These are phyloP conservation scores for Phataginus tricuspis DNA, from an alignment of 2,797 vertebrate genomes.

Conservation along the genomic window DNA sequence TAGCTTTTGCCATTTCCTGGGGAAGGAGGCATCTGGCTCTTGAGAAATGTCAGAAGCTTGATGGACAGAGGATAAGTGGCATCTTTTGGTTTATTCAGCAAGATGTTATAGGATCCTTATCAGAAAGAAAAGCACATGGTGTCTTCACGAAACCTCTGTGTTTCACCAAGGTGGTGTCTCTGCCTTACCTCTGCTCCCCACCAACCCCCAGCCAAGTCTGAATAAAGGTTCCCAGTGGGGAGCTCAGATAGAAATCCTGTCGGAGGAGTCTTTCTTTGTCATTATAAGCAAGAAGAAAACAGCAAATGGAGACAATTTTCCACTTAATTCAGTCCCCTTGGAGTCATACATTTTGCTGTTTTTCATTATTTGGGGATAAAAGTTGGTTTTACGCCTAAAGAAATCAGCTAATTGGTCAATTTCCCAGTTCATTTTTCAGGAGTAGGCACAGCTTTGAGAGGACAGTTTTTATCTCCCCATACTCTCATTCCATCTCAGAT, in stretches of 20 bases:
- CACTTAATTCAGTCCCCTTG: background rate
- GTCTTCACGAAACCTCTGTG: background rate
- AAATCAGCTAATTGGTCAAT: background rate
- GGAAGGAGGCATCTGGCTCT: background rate
- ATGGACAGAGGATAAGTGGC: background rate
- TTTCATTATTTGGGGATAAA: constrained; percentile 38
- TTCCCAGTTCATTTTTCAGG: constrained; percentile 30
- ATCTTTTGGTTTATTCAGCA: background rate
- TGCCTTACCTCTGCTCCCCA: background rate
- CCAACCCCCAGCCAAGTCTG: background rate
- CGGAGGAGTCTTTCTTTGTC: background rate
- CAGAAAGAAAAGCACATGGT: background rate
- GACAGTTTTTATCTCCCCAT: background rate
- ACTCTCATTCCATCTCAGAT: constrained; percentile 21
- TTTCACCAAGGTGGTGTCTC: background rate
- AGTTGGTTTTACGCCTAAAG: constrained; percentile 4
- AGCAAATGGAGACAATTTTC: background rate
- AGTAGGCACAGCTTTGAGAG: background rate
- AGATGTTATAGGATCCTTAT: background rate
- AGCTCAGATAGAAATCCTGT: background rate
- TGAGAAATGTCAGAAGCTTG: background rate
- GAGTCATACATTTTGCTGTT: constrained; percentile 24
- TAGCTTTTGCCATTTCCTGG: background rate
- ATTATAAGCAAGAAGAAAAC: constrained; percentile 11
- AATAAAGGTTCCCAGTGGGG: background rate